These are phyloP conservation scores for Amphiura filiformis DNA, from an alignment of 35 echinoderm and acorn worm genomes.

Conservation along the genomic window DNA sequence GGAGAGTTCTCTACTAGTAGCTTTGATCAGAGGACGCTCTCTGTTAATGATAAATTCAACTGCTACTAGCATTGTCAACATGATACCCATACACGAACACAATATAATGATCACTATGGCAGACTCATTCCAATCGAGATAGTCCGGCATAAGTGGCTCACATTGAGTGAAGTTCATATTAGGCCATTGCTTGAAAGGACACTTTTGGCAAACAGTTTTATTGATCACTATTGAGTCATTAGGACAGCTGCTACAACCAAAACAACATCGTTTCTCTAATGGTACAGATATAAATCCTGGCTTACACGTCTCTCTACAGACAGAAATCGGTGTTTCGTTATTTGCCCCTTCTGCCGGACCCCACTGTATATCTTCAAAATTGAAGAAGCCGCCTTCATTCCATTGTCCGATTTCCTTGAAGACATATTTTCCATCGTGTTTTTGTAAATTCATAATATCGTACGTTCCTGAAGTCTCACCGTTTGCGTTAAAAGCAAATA, in stretches of 20 bases:
- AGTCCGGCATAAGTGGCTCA: background rate
- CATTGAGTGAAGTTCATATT: background rate
- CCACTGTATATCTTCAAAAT: background rate
- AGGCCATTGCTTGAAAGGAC: constrained; percentile 1
- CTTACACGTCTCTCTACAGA: constrained; percentile 14
- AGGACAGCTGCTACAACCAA: constrained; percentile 5
- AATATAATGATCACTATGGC: background rate
- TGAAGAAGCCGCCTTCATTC: background rate
- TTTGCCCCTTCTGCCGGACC: background rate
- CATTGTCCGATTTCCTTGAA: constrained; percentile 11
- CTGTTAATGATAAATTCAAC: background rate
- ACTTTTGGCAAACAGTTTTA: background rate
- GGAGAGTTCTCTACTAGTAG: constrained; percentile 10
- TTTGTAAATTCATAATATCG: constrained; percentile 7
- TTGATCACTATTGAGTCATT: constrained; percentile 11
- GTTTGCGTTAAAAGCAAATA: constrained; percentile 17
- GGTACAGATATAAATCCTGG: background rate
- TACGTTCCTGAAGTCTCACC: constrained; percentile 35
- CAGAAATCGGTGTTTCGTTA: background rate
- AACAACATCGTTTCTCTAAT: constrained; percentile 28
- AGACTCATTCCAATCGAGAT: background rate
- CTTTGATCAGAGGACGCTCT: constrained; percentile 13
- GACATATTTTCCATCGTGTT: background rate
- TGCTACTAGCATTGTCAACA: background rate
- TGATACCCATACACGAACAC: background rate